A percentile compares a stretch with the other conserved stretches of the same genome.
phyloP scores from a whole-genome alignment of 2,888 invertebrate species.

The Ceriagrion tenellum region DNA sequence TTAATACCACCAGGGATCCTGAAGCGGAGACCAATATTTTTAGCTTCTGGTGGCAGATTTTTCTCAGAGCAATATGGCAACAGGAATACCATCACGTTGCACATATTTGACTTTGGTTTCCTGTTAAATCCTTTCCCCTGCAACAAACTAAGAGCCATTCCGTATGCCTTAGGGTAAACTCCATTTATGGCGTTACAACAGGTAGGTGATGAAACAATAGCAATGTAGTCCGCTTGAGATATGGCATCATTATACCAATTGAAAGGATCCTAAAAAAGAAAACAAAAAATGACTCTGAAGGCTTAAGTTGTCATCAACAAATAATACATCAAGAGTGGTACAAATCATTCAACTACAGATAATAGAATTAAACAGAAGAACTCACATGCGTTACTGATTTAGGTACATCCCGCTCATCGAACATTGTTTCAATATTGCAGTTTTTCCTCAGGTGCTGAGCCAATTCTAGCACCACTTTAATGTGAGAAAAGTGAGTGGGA shows the following conservation, averaged over 20 bases:
- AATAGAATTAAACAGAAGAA: background rate
- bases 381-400: conserved; percentile 75
- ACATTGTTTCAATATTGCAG: conserved; percentile 76
- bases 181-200: conserved; percentile 67
- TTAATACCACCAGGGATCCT: conserved; percentile 75
- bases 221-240: conserved; percentile 74
- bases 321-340: background rate
- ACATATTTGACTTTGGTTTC: conserved; percentile 71
- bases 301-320: background rate
- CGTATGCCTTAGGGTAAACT: conserved; percentile 75
- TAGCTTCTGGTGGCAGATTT: conserved; percentile 75
- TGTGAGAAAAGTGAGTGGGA: conserved; percentile 75
- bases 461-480: conserved; percentile 75
- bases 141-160: conserved; percentile 74
- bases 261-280: conserved; percentile 74
- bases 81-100: conserved; percentile 74
- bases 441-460: conserved; percentile 74
- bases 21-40: conserved; percentile 74
- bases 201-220: conserved; percentile 75
- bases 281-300: background rate
- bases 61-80: conserved; percentile 76
- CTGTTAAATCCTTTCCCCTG: conserved; percentile 74
- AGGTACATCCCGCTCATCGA: conserved; percentile 75
- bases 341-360: background rate
- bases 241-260: conserved; percentile 76